Conservation (phyloP, 53 echinoderm and acorn worm genomes). For the Holothuria scabra region DNA sequence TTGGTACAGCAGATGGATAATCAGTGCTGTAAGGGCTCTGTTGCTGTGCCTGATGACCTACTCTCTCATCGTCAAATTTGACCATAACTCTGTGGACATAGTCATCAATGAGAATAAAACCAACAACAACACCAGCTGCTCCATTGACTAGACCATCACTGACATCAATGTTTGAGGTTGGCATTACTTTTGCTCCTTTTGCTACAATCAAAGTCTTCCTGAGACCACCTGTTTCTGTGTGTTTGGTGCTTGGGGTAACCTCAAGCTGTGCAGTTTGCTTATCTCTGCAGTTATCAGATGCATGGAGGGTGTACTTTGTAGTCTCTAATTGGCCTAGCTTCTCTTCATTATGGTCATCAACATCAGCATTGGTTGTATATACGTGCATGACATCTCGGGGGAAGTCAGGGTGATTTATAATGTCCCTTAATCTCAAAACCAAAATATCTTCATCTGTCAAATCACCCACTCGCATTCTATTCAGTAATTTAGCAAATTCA, state of each 20-base stretch:
- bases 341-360: constrained; percentile 40
- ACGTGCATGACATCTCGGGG: constrained; percentile 46
- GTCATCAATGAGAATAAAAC: background rate
- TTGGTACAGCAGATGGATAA: constrained; percentile 30
- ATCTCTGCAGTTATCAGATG: constrained; percentile 8
- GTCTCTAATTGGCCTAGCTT: constrained; percentile 4
- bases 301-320: background rate
- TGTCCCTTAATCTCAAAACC: background rate
- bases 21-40: background rate
- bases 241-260: constrained; percentile 14
- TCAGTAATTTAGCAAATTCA: constrained; percentile 51
- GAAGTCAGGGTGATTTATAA: background rate
- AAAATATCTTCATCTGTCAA: background rate
- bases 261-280: background rate
- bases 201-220: constrained; percentile 28
- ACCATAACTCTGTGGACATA: background rate
- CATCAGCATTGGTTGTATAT: constrained; percentile 51
- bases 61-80: constrained; percentile 1
- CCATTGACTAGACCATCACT: constrained; percentile 69
- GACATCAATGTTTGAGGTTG: constrained; percentile 52
- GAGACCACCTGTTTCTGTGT: constrained; percentile 45
- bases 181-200: constrained; percentile 58
- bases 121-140: constrained; percentile 51
- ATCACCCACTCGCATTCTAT: constrained; percentile 36
- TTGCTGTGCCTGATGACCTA: constrained; percentile 10